Evolutionary conservation across 1,140 invertebrate species (phyloP), one percentile per base, ranked within the genome.

Genomic region (Drosophila arawakana): DNA sequence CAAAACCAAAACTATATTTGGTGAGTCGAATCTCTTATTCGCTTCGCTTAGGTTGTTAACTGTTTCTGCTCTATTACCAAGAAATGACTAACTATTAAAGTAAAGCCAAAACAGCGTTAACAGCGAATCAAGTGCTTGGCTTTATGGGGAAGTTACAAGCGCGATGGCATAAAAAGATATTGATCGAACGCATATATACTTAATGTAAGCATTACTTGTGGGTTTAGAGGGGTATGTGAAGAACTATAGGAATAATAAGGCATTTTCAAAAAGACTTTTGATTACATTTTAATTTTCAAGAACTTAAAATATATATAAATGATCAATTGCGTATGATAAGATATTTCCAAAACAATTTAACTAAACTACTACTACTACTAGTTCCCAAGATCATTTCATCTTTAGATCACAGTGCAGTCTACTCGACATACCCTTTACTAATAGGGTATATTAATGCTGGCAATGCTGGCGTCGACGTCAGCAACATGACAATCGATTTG

Each of bases 401-500:
- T 43, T 10, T 5, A 43, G 7, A 13, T 43, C 41, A 13, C 13
- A 43, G n/a, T n/a, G n/a, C 11, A 43, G 41, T n/a, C n/a, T 43
- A 43, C 13, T 10, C 15, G 7, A 41, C 13, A 57, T 63, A 63
- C 47, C 41, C 57, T 7, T 2, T 9, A 15, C 2, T 10, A 3
- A 25, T 46, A 61, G 73, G 25, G 68, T 72, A 71, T 71, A 15
- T 21, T 41, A 65, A 52, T 66, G 69, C 49, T 47, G 37, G 46
- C 55, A 49, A 68, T 58, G 63, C 47, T 44, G 44, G 73, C 63
- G 58, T 69, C 73, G 50, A 74, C 43, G 50, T 43, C 67, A 80
- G 74, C 65, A 65, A 86, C 82, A 86, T 82, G 79, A 82, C 82
- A 77, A 86, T 86, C 83, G 83, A 86, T 84, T 84, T 84, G 73